These are phyloP conservation scores for Spheniscus humboldti DNA, from an alignment of 2,797 vertebrate species.

Conservation along the genomic window DNA sequence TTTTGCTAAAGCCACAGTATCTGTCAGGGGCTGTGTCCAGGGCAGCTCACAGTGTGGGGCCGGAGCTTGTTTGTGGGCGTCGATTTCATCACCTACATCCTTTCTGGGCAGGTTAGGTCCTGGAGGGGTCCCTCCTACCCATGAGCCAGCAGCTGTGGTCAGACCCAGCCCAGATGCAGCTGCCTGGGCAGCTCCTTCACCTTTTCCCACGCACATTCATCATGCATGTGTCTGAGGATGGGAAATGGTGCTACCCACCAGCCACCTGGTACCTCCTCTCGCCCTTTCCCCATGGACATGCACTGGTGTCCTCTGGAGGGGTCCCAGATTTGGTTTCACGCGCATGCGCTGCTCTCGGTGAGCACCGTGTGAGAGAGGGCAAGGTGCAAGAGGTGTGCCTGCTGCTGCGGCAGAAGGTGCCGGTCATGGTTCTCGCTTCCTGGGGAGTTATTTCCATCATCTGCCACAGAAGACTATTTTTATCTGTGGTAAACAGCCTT, in stretches of 20 bases:
- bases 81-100: neutral
- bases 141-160: neutral
- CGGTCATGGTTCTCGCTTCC: neutral
- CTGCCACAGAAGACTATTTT: neutral
- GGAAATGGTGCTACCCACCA: neutral
- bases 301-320: neutral
- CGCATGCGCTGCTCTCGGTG: accelerated
- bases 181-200: neutral
- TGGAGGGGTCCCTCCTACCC: neutral
- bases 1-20: neutral
- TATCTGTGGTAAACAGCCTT: neutral
- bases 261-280: neutral
- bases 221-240: neutral
- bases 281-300: neutral
- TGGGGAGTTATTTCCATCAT: neutral
- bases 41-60: neutral
- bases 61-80: neutral
- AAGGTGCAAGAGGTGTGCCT: neutral
- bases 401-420: neutral
- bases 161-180: neutral
- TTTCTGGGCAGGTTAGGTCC: neutral
- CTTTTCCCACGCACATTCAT: accelerated
- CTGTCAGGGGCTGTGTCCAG: neutral
- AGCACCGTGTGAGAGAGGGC: neutral
- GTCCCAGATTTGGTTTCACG: neutral